Conservation (phyloP, 2,113 vertebrate genomes). For the Panthera tigris region DNA sequence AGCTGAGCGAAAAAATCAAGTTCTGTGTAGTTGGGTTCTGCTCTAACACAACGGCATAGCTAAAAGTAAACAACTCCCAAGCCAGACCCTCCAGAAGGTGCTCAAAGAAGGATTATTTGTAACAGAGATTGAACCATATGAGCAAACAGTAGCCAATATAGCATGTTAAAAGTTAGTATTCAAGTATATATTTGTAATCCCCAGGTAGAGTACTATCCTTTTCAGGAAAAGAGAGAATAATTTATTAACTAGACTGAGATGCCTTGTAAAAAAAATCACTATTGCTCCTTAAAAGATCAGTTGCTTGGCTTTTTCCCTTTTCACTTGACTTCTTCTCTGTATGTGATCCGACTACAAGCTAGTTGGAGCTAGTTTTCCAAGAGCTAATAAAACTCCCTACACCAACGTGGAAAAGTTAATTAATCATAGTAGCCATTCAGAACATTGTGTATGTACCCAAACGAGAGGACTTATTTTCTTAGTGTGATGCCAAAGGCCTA, state of each 20-base stretch:
- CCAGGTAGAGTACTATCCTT: background rate
- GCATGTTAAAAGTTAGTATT: background rate
- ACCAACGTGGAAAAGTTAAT: conserved; percentile 75
- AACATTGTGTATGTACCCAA: conserved; percentile 73
- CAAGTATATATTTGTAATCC: background rate
- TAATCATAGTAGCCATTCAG: conserved; percentile 57
- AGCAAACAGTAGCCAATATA: background rate
- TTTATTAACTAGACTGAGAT: conserved; percentile 43
- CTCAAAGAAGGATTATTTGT: background rate
- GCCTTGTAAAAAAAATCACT: conserved; percentile 57
- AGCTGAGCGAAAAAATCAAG: background rate
- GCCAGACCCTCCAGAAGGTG: background rate
- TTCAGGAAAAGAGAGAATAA: background rate
- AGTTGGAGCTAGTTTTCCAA: conserved; percentile 73
- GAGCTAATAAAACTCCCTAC: conserved; percentile 63
- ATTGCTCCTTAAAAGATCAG: conserved; percentile 64
- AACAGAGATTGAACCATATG: background rate
- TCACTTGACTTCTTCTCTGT: conserved; percentile 52
- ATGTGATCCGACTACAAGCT: conserved; percentile 67
- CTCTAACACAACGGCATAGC: background rate
- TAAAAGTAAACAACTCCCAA: background rate
- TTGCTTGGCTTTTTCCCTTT: conserved; percentile 60
- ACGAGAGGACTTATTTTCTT: conserved; percentile 58
- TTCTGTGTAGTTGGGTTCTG: background rate
- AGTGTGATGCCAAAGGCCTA: conserved; percentile 64